Conservation (phyloP, 2,113 vertebrate genomes). For the Bubo bubo region DNA sequence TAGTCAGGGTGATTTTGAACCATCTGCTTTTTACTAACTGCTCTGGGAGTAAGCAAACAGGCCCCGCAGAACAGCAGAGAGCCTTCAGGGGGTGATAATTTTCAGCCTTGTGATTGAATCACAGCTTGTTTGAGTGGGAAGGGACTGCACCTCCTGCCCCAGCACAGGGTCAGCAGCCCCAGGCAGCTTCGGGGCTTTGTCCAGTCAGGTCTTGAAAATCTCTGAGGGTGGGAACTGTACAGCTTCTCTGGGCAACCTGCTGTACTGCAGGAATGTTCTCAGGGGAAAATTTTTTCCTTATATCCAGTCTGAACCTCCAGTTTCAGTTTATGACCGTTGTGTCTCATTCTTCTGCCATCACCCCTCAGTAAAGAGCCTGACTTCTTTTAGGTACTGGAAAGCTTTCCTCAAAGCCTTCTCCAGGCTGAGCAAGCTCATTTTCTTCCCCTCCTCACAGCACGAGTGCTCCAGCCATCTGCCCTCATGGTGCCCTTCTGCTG, state of each 20-base stretch:
- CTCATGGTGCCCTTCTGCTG: not conserved
- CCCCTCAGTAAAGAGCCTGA: not conserved
- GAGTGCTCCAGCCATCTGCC: not conserved
- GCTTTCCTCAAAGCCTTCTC: not conserved
- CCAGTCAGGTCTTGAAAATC: not conserved
- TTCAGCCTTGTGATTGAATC: not conserved
- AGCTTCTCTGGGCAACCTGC: not conserved
- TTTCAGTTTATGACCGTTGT: not conserved
- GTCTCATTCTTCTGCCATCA: not conserved
- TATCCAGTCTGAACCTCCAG: not conserved
- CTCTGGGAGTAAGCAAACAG: not conserved
- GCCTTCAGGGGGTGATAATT: not conserved
- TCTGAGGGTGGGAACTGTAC: not conserved
- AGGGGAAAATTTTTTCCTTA: not conserved
- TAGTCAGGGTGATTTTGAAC: not conserved
- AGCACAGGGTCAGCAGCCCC: not conserved
- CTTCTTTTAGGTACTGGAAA: not conserved
- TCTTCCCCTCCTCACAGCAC: not conserved
- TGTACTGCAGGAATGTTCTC: not conserved
- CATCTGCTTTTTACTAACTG: not conserved
- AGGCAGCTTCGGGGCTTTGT: not conserved
- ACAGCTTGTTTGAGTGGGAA: not conserved
- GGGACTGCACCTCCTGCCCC: not conserved
- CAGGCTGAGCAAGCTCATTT: not conserved
- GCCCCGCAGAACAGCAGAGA: not conserved